These are phyloP conservation scores for Phyllostomus discolor DNA, from an alignment of 2,113 vertebrate genomes.

Conservation along the genomic window DNA sequence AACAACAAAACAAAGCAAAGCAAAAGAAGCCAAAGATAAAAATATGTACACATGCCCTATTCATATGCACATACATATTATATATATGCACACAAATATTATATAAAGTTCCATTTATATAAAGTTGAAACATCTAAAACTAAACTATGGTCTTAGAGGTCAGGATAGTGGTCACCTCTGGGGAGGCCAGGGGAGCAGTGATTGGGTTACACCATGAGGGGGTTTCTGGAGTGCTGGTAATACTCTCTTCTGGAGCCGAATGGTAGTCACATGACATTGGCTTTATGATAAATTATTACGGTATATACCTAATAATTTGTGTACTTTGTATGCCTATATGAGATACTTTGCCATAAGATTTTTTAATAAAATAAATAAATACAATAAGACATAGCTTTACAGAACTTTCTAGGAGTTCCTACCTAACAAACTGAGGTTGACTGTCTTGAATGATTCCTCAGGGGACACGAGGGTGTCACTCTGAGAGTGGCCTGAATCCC, in stretches of 20 bases:
- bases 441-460: not conserved
- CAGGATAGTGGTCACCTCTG: not conserved
- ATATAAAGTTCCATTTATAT: not conserved
- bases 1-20: not conserved
- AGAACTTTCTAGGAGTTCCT: not conserved
- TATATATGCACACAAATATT: too few relatives aligned
- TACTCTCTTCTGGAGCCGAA: not conserved
- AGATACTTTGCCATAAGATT: not conserved
- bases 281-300: not conserved
- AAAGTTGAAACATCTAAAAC: not conserved
- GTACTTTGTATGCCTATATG: not conserved
- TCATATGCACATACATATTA: too few relatives aligned
- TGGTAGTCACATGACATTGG: not conserved
- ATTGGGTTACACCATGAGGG: not conserved
- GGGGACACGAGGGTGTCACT: not conserved
- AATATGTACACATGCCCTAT: not conserved
- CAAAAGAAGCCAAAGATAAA: not conserved
- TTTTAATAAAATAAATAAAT: not conserved
- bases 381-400: not conserved
- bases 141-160: not conserved
- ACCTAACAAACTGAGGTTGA: not conserved
- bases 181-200: not conserved
- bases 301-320: not conserved
- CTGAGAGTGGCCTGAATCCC: not conserved
- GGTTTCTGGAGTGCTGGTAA: not conserved